A percentile compares a stretch with the other conserved stretches of the same genome.
phyloP scores from a whole-genome alignment of 2,797 vertebrate species.

The Oreochromis grahami region DNA sequence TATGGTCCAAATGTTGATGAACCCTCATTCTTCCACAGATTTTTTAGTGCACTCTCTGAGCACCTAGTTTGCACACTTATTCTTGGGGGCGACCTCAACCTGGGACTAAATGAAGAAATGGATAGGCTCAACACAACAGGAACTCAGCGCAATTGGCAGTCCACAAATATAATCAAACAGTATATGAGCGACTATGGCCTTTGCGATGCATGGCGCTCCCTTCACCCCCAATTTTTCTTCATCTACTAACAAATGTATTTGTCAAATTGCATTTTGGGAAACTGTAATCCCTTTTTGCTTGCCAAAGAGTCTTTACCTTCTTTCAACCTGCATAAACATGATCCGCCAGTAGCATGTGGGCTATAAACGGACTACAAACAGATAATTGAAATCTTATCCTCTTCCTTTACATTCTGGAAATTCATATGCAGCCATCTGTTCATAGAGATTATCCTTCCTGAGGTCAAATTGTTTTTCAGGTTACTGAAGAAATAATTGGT shows the following conservation, averaged over 20 bases:
- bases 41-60: too few relatives aligned
- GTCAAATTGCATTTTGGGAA: neutral
- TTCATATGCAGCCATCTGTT: neutral
- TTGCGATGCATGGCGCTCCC: too few relatives aligned
- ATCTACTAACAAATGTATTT: neutral
- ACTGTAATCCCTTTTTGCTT: neutral
- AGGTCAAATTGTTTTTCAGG: neutral
- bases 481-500: neutral
- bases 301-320: neutral
- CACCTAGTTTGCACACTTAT: too few relatives aligned
- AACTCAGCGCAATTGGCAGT: too few relatives aligned
- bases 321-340: neutral
- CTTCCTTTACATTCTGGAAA: neutral
- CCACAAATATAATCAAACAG: too few relatives aligned
- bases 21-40: too few relatives aligned
- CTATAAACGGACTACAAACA: neutral
- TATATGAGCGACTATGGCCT: too few relatives aligned
- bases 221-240: neutral
- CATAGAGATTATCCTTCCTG: neutral
- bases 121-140: too few relatives aligned
- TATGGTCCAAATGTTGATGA: too few relatives aligned
- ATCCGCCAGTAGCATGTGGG: neutral
- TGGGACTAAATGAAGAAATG: too few relatives aligned
- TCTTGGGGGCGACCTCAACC: too few relatives aligned
- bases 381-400: neutral